Conservation (phyloP, 2,113 vertebrate species). For the Pterophyllum scalare region DNA sequence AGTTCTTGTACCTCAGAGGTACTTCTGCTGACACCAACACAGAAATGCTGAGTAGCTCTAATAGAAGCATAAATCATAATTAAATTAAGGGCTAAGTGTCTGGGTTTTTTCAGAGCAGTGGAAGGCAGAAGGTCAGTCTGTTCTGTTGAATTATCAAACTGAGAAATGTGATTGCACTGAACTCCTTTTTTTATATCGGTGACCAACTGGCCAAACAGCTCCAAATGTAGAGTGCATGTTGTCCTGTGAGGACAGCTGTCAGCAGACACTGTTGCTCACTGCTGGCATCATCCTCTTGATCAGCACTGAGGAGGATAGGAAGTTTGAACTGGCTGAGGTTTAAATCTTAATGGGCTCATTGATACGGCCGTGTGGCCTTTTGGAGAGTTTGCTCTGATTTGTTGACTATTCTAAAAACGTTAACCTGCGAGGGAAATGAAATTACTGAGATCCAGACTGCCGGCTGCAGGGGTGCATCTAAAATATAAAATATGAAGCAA, state of each 20-base stretch:
- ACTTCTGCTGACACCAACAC: too few species aligned
- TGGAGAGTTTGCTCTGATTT: neutral
- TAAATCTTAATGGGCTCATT: neutral
- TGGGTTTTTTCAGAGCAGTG: too few species aligned
- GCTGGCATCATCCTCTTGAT: neutral
- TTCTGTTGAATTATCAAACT: too few species aligned
- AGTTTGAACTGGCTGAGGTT: neutral
- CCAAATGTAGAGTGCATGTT: neutral
- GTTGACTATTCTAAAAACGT: neutral
- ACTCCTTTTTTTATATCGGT: too few species aligned
- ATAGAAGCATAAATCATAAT: too few species aligned
- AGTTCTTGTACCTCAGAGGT: too few species aligned
- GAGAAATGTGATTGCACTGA: too few species aligned
- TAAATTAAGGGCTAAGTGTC: too few species aligned
- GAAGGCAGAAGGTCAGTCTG: too few species aligned
- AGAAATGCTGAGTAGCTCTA: too few species aligned
- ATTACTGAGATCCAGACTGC: neutral
- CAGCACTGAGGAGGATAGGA: neutral
- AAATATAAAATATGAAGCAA: neutral
- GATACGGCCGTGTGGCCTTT: fast-evolving
- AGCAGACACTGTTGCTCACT: neutral
- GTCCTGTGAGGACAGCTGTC: neutral
- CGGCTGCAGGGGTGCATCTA: neutral
- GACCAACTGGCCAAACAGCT: neutral
- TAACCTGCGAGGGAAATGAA: neutral